A percentile compares a stretch with the other conserved stretches of the same genome.
Evolutionary conservation across 1,140 invertebrate species (phyloP).

Genomic region (Stenopsyche tienmushanensis): DNA sequence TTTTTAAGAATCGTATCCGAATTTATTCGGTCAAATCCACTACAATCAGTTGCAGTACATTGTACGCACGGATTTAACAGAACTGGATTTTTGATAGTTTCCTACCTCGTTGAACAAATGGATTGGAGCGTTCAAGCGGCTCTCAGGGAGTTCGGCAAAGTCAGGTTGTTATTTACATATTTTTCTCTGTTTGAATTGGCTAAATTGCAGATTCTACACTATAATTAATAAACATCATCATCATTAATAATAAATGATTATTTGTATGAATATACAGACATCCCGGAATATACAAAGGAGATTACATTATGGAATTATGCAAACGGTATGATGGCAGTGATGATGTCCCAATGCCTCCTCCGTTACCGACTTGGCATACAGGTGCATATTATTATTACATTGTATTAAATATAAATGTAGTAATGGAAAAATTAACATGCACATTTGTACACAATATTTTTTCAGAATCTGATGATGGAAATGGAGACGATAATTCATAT

Average conservation of each 20-base stretch:
- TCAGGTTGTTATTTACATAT: slow-evolving; percentile 52
- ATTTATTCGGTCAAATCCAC: slow-evolving; percentile 77
- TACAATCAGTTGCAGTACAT: slow-evolving; percentile 87
- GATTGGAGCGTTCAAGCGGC: slow-evolving; percentile 80
- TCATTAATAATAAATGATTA: background rate
- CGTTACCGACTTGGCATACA: slow-evolving; percentile 80
- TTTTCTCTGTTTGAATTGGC: too few relatives aligned
- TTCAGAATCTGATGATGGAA: slow-evolving; percentile 38
- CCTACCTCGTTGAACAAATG: slow-evolving; percentile 83
- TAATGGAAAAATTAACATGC: too few relatives aligned
- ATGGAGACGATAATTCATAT: slow-evolving; percentile 26
- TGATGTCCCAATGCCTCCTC: slow-evolving; percentile 70
- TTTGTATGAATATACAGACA: slow-evolving; percentile 51
- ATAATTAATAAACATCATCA: background rate
- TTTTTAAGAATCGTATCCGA: slow-evolving; percentile 79
- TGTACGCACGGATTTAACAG: slow-evolving; percentile 99
- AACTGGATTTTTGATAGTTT: slow-evolving; percentile 91
- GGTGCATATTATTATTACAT: slow-evolving; percentile 48
- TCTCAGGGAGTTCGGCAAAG: slow-evolving; percentile 71
- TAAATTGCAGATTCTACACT: background rate
- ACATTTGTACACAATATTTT: too few relatives aligned
- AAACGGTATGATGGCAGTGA: slow-evolving; percentile 76
- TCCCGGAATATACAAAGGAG: slow-evolving; percentile 78
- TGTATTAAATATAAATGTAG: slow-evolving; percentile 4
- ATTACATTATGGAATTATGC: slow-evolving; percentile 74